These are phyloP conservation scores for Austrolebias charrua DNA, from an alignment of 2,797 vertebrate genomes.

Conservation along the genomic window DNA sequence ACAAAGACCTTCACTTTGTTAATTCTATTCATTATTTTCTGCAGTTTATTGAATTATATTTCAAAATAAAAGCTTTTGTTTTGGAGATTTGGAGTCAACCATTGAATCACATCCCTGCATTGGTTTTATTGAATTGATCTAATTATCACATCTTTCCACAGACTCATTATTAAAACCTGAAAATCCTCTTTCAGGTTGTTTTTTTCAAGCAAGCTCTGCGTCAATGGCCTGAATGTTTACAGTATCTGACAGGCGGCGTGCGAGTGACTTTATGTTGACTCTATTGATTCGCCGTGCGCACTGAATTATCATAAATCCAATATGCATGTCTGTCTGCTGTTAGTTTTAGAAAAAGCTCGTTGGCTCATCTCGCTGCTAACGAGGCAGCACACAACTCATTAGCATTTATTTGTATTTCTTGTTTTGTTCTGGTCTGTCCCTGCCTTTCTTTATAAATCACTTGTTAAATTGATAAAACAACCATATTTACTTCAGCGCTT, in stretches of 20 bases:
- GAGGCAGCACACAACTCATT: constrained; percentile 9
- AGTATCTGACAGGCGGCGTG: constrained; percentile 9
- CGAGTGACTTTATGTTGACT: constrained; percentile 35
- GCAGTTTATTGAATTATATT: not conserved
- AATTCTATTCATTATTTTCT: constrained; percentile 4
- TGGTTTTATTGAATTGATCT: not conserved
- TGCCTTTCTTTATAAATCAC: constrained; percentile 3
- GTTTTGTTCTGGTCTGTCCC: not conserved
- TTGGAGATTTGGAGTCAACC: not conserved
- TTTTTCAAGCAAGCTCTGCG: constrained; percentile 11
- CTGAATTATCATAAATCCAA: constrained; percentile 63
- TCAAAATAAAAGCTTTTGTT: not conserved
- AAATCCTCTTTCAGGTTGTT: constrained; percentile 2
- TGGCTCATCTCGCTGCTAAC: constrained; percentile 33
- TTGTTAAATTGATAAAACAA: constrained; percentile 12
- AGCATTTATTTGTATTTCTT: not conserved
- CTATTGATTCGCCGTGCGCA: constrained; percentile 50
- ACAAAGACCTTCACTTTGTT: not conserved
- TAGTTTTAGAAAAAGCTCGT: constrained; percentile 41
- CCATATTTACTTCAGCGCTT: constrained; percentile 19
- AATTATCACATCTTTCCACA: not conserved
- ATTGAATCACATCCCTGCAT: constrained; percentile 15
- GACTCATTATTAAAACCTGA: not conserved
- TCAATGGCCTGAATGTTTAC: constrained; percentile 20
- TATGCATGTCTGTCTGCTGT: constrained; percentile 41